Base-by-base conservation (phyloP, 1,140 invertebrate genomes). In the Anastrepha obliqua region DNA sequence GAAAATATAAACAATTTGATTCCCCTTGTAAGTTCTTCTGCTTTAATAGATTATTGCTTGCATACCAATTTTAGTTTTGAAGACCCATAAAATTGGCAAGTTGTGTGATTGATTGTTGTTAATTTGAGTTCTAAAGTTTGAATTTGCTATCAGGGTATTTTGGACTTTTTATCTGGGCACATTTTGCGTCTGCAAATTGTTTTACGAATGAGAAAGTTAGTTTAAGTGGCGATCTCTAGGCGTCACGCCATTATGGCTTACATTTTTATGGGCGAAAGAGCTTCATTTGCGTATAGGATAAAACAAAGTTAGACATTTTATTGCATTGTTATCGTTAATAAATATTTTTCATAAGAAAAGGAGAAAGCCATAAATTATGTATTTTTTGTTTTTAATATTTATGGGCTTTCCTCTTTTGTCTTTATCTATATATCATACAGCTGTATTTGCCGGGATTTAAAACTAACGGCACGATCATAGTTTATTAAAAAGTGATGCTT, bases 401-500 rank as follows among this genome's bases (percentile, higher is more conserved):
- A 29, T 44, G 15, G 42, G 13, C 5, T 2, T 44, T 47, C 44
- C 9, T 67, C 64, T 67, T 67, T 74, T 47, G 70, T 44, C 70
- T 47, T 74, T 74, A 44, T 62, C 60, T 62, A 62, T 74, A 74
- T 42, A 20, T 47, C 29, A 39, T 29, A 9, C 64, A 65, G 17
- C 42, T 17, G 39, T 74, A 74, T 74, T 15, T 74, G 6, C 67
- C 9, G 42, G 15, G 29, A 44, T 17, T 74, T 47, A 74, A 44
- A 47, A 47, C 42, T 74, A 74, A 47, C 11, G 39, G 6, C 42
- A 6, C 8, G 15, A 44, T 8, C 44, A 44, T 15, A 44, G 70
- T 74, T 74, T n/a, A 74, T 6, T 74, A 74, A 9, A 74, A 74
- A 64, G 60, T 64, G 17, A 64, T 29, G 1, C 44, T 81, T 81